Percentiles rank a stretch among this genome's conserved stretches.
Evolutionary conservation across 1,140 invertebrate species (phyloP).

Genomic region (Saccostrea glomerata): DNA sequence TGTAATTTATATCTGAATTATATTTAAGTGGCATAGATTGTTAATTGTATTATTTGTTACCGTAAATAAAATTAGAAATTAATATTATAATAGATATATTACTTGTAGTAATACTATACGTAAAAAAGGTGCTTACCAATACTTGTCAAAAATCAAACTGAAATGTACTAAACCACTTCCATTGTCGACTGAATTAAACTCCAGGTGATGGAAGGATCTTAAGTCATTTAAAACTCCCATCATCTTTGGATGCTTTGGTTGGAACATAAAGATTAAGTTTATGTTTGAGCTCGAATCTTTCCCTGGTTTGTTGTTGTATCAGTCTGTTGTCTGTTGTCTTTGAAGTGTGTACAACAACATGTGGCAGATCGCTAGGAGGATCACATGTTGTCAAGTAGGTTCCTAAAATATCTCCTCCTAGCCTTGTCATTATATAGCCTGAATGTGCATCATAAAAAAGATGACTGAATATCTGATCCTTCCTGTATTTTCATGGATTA

Average conservation of each 20-base stretch:
- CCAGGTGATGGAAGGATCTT: background rate
- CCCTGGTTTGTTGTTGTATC: background rate
- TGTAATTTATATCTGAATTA: no score
- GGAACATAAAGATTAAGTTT: conserved; percentile 12
- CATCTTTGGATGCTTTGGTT: background rate
- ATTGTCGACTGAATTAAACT: background rate
- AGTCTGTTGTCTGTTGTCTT: conserved; percentile 28
- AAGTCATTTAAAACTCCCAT: background rate
- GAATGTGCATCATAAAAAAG: conserved; percentile 19
- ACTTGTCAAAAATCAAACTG: background rate
- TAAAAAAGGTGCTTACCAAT: background rate
- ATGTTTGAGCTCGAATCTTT: background rate
- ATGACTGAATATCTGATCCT: background rate
- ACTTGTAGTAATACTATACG: background rate
- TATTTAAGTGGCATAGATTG: no score
- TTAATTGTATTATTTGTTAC: no score
- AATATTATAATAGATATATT: background rate
- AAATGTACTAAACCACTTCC: background rate
- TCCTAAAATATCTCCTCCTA: background rate
- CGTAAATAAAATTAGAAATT: background rate
- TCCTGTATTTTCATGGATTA: background rate
- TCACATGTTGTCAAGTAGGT: conserved; percentile 31
- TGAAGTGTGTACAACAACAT: background rate
- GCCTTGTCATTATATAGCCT: background rate
- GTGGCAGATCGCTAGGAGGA: background rate